A percentile compares a stretch with the other conserved stretches of the same genome.
Evolutionary conservation across 1,140 invertebrate genomes (phyloP).

Genomic region (Gryon sp.): DNA sequence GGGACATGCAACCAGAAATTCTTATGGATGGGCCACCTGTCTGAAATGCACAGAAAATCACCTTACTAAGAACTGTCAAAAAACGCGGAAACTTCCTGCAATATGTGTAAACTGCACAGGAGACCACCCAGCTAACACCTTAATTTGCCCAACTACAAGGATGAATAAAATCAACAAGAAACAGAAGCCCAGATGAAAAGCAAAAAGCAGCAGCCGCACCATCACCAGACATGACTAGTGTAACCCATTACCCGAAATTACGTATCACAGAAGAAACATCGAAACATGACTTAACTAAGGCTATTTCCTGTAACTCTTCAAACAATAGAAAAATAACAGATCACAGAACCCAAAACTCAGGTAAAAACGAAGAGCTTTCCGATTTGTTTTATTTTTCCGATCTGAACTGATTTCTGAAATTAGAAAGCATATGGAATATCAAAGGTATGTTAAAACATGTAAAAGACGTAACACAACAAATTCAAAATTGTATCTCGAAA

Average conservation of each 20-base stretch:
- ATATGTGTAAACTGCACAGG: conserved; percentile 67
- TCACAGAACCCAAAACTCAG: no score
- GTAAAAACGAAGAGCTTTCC: no score
- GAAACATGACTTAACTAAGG: no score
- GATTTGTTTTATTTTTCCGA: no score
- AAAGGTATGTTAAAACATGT: conserved; percentile 40
- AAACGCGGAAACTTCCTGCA: conserved; percentile 35
- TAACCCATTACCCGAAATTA: no score
- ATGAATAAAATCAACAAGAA: conserved; percentile 28
- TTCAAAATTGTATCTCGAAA: conserved; percentile 40
- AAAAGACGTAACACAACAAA: conserved; percentile 23
- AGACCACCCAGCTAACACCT: conserved; percentile 61
- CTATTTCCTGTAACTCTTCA: no score
- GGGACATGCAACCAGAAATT: conserved; percentile 67
- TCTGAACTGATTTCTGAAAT: no score
- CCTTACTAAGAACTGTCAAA: conserved; percentile 63
- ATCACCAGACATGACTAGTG: no score
- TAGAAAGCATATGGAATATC: conserved; percentile 34
- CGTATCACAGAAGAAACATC: no score
- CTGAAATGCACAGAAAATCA: conserved; percentile 69
- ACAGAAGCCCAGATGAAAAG: conserved; percentile 15
- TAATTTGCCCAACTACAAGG: conserved; percentile 1
- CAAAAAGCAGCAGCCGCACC: no score
- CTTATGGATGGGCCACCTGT: conserved; percentile 55
- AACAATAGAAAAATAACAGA: no score